phyloP scores from a whole-genome alignment of 2,797 vertebrate species.

The Moxostoma hubbsi region DNA sequence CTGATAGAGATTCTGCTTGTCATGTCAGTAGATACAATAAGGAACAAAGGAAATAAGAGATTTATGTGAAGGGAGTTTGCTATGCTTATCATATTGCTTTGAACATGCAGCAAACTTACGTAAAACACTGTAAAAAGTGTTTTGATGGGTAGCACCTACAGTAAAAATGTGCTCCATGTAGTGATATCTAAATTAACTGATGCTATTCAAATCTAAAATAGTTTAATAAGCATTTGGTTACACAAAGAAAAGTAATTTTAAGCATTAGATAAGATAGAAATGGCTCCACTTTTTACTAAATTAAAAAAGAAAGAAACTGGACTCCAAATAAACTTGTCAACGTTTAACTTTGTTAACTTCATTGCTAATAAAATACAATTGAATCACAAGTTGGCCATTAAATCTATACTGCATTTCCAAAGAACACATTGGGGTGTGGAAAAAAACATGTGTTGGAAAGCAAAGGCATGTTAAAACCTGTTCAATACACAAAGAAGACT shows the following conservation, averaged over 20 bases:
- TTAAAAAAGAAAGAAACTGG: background rate
- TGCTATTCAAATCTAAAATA: too few species aligned
- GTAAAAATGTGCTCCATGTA: too few species aligned
- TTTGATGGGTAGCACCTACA: too few species aligned
- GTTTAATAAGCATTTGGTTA: too few species aligned
- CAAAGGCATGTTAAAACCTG: slow-evolving; percentile 44
- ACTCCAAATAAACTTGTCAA: slow-evolving; percentile 20
- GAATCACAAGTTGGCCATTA: slow-evolving; percentile 26
- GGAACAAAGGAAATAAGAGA: too few species aligned
- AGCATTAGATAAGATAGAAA: too few species aligned
- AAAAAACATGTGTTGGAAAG: slow-evolving; percentile 4
- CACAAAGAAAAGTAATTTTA: too few species aligned
- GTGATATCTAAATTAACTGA: too few species aligned
- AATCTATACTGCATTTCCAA: slow-evolving; percentile 25
- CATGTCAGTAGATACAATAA: too few species aligned
- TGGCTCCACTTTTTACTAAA: too few species aligned
- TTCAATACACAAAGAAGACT: slow-evolving; percentile 49
- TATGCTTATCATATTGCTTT: slow-evolving; percentile 9
- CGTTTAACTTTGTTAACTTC: background rate
- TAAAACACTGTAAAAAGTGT: background rate
- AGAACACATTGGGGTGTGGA: background rate
- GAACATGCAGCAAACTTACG: background rate
- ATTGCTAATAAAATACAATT: slow-evolving; percentile 10
- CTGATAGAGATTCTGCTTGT: too few species aligned
- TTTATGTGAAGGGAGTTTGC: background rate